Evolutionary conservation across 2,113 vertebrate genomes (phyloP).

Genomic region (Rhinolophus sinicus): DNA sequence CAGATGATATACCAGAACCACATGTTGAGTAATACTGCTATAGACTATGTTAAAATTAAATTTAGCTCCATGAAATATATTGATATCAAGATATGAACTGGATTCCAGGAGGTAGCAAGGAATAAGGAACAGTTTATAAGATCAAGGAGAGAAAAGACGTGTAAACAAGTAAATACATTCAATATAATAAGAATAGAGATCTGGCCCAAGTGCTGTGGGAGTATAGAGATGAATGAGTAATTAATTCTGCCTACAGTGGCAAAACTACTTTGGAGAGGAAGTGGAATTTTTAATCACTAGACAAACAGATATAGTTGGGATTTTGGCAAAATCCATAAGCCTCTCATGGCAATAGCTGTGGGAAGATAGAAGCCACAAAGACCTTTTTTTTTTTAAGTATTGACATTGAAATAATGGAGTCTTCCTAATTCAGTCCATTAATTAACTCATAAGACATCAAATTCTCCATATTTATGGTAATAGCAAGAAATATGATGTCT

Average conservation of each 20-base stretch:
- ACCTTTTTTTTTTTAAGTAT: background rate
- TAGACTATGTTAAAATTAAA: background rate
- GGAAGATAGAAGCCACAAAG: background rate
- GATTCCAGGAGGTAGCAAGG: background rate
- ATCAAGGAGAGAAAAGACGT: background rate
- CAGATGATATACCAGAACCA: background rate
- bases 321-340: slow-evolving; percentile 2
- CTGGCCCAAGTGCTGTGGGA: background rate
- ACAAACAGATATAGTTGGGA: background rate
- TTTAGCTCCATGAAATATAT: background rate
- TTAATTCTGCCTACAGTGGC: background rate
- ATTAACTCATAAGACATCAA: background rate
- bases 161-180: background rate
- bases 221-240: background rate
- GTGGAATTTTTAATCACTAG: background rate
- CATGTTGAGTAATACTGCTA: background rate
- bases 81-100: background rate
- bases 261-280: background rate
- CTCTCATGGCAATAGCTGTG: background rate
- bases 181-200: background rate
- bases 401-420: background rate
- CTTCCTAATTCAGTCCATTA: background rate
- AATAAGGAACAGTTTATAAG: background rate
- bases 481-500: background rate
- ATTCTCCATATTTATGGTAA: background rate